Evolutionary conservation across 2,113 vertebrate genomes (phyloP), one percentile per base, ranked within the genome.

Genomic region (Psilopsiagon aymara): DNA sequence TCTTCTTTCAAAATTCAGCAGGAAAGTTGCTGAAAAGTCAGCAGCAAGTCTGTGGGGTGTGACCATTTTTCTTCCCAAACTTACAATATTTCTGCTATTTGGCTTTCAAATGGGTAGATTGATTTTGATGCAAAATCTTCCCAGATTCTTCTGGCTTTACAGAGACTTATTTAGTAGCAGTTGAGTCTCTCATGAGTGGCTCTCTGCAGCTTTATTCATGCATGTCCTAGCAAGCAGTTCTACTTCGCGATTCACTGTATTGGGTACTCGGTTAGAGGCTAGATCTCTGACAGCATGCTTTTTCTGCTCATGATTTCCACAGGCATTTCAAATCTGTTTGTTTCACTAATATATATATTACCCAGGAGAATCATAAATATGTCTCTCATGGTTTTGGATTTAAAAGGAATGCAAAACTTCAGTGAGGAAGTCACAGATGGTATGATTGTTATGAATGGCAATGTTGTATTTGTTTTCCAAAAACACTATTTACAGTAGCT

Each of bases 291-390:
- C 73, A 87, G 51, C 68, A 73, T 70, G 47, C 33, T 67, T 82
- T 75, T 82, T 86, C 70, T 82, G 63, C 69, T 91, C 9, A 2
- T 71, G 33, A 86, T 96, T 97, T 93, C 87, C 92, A 93, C 73
- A 95, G 71, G 57, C 68, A 53, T 93, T 94, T 95, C 24, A 95
- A 91, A 92, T 51, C 51, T 91, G 67, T 33, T 82, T 97, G 80
- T 93, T 96, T 90, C 23, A 46, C 27, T 94, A 93, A 78, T 59
- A 35, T 83, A 86, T 92, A 64, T 90, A 64, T 31, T n/a, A 44
- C 77, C 35, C 15, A 11, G 25, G 49, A 92, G 85, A 94, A 63
- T 92, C 55, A 73, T 79, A 95, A 96, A 77, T 96, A 53, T 43
- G 71, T 94, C 92, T 94, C 85, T 85, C 13, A 52, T 13, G 28